phyloP scores from a whole-genome alignment of 2,888 invertebrate species.

The Aporophyla lueneburgensis region DNA sequence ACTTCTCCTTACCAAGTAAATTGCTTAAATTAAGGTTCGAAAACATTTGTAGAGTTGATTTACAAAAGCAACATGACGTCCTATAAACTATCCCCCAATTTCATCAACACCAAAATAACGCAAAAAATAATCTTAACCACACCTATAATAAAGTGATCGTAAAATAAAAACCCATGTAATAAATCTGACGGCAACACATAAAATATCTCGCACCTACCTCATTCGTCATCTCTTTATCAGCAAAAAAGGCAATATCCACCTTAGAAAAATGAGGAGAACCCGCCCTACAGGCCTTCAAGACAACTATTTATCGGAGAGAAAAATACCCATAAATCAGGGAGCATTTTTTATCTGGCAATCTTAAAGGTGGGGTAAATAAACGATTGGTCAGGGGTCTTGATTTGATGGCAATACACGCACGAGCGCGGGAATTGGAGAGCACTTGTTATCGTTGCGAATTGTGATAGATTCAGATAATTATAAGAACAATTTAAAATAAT shows the following conservation, averaged over 20 bases:
- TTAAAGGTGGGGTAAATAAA: slow-evolving; percentile 77
- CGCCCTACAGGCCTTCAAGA: slow-evolving; percentile 85
- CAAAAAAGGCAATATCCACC: slow-evolving; percentile 86
- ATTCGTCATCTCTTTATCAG: slow-evolving; percentile 88
- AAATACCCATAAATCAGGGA: slow-evolving; percentile 84
- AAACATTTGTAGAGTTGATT: not conserved
- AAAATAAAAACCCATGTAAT: slow-evolving; percentile 70
- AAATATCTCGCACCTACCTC: slow-evolving; percentile 80
- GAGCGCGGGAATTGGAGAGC: slow-evolving; percentile 8
- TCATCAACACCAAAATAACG: slow-evolving; percentile 42
- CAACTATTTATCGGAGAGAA: slow-evolving; percentile 88
- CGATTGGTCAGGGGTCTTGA: slow-evolving; percentile 67
- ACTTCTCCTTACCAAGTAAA: not conserved
- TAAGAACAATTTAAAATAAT: too few relatives aligned
- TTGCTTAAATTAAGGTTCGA: not conserved
- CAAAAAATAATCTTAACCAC: slow-evolving; percentile 59
- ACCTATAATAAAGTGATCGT: slow-evolving; percentile 76
- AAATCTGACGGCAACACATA: slow-evolving; percentile 73
- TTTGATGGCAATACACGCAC: slow-evolving; percentile 56
- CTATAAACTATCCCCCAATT: slow-evolving; percentile 35
- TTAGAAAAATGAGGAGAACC: slow-evolving; percentile 84
- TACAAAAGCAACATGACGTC: not conserved
- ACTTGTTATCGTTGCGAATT: slow-evolving; percentile 24
- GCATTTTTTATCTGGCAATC: slow-evolving; percentile 85
- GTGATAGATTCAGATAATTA: slow-evolving; percentile 2